Base-by-base conservation (phyloP, 2,113 vertebrate species). In the Tachysurus fulvidraco region DNA sequence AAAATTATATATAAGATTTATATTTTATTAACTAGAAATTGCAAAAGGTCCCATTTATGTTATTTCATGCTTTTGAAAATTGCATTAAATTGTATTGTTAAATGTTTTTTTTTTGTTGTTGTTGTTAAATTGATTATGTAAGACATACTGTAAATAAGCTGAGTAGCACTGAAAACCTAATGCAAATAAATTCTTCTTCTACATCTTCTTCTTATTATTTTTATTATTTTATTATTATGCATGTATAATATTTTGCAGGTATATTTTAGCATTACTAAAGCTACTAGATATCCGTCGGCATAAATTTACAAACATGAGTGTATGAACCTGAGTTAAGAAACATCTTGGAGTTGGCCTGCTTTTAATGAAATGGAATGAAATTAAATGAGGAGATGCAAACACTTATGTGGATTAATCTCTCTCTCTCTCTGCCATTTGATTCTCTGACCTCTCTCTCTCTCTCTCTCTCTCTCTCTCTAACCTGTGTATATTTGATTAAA, bases 401-500 rank as follows among this genome's bases (percentile, higher is more conserved):
- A 19, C 30, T 54, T 52, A 78, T 74, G n/a, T 79, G 46, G 41
- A 88, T 67, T 55, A 59, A 59, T 21, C 57, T 21, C 17, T 11
- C 57, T 28, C 41, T 59, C 3, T 86, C 46, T 46, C 46, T 46
- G 46, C 46, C 46, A 3, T 7, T 46, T 46, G 46, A 7, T 46
- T 46, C 7, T 50, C 46, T 50, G 46, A 50, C 46, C 46, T 50
- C 0, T 50, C 5, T 11, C 46, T 28, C 41, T 59, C 3, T 86
- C 21, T 83, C 54, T 81, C 44, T 78, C 30, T 36, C 62, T 71
- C 19, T 52, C 60, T 30, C 12, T 80, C 62, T 41, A 11, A 41
- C 59, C 62, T 85, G 36, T 83, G 36, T 69, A 36, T 59, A 17
- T 69, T 28, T 87, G 69, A 65, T n/a, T 64, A 64, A 41, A 44